Percentiles rank a stretch among this genome's conserved stretches.
Conservation (phyloP, 2,888 invertebrate species). For the Ashinkailepas kermadecensis region DNA sequence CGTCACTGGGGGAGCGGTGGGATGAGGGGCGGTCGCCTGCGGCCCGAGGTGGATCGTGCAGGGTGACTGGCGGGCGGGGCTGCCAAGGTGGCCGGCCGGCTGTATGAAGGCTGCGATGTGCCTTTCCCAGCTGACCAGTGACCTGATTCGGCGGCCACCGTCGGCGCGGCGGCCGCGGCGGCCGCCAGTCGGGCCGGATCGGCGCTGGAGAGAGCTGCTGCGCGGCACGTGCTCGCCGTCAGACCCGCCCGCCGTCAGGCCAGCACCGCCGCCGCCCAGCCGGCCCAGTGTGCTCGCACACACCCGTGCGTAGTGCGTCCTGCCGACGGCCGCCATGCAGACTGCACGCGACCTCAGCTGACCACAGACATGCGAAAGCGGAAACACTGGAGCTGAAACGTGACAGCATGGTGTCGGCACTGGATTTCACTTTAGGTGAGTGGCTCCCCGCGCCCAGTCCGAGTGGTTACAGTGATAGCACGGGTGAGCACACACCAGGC, state of each 20-base stretch:
- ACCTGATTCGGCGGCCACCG: not conserved
- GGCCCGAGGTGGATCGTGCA: too few relatives aligned
- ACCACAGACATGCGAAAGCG: not conserved
- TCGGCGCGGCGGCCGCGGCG: not conserved
- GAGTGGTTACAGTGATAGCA: too few relatives aligned
- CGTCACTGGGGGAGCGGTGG: too few relatives aligned
- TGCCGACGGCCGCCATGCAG: not conserved
- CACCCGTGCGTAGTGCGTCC: too few relatives aligned
- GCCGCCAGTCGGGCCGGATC: not conserved
- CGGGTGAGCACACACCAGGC: too few relatives aligned
- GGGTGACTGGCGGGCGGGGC: too few relatives aligned
- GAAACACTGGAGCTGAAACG: not conserved
- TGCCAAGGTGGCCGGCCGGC: not conserved
- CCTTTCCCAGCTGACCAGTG: conserved; percentile 6
- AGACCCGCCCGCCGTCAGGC: too few relatives aligned
- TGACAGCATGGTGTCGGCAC: not conserved
- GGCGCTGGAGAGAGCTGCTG: conserved; percentile 8
- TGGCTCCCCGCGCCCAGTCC: not conserved
- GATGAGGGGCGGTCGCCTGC: too few relatives aligned
- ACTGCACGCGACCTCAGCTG: not conserved
- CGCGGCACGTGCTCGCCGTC: not conserved
- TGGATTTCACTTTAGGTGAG: conserved; percentile 12
- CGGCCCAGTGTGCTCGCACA: too few relatives aligned
- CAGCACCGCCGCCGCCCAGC: too few relatives aligned
- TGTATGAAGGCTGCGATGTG: not conserved